Percentiles rank a stretch among this genome's conserved stretches.
phyloP scores from a whole-genome alignment of 2,797 vertebrate genomes.

The Eulemur rubriventer region DNA sequence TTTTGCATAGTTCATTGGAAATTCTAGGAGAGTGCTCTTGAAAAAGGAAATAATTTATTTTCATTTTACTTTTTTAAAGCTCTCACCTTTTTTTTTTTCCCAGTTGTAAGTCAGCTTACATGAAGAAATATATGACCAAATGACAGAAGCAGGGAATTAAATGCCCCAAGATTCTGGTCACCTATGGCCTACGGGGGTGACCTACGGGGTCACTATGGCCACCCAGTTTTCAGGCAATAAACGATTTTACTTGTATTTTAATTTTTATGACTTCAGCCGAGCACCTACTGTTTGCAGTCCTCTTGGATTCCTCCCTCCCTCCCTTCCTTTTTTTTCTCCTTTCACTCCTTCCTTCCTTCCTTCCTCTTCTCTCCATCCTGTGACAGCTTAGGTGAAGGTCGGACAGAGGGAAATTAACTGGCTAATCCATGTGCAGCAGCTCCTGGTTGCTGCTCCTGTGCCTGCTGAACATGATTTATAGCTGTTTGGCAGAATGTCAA shows the following conservation, averaged over 20 bases:
- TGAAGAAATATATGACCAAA: not conserved
- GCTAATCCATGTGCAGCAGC: slow-evolving; percentile 12
- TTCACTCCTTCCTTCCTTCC: no score
- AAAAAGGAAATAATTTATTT: slow-evolving; percentile 28
- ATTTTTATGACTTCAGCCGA: not conserved
- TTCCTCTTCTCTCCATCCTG: not conserved
- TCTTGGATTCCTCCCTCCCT: not conserved
- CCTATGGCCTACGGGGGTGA: no score
- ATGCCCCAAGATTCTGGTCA: not conserved
- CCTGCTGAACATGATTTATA: slow-evolving; percentile 59
- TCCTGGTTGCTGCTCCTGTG: not conserved
- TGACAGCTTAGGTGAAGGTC: slow-evolving; percentile 11
- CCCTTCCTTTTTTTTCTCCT: fast-evolving
- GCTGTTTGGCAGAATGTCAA: slow-evolving; percentile 58
- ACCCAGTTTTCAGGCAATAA: not conserved
- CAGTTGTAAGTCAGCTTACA: not conserved
- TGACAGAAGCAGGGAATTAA: not conserved
- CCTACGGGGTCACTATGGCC: not conserved
- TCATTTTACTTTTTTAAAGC: not conserved
- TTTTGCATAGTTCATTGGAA: not conserved
- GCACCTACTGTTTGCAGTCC: not conserved
- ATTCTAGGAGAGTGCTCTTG: slow-evolving; percentile 9
- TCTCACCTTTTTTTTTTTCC: not conserved
- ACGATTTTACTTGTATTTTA: not conserved
- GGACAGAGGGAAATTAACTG: slow-evolving; percentile 55